Evolutionary conservation across 2,888 invertebrate species (phyloP), one percentile per base, ranked within the genome.

Genomic region (Eristalinus sepulchralis): DNA sequence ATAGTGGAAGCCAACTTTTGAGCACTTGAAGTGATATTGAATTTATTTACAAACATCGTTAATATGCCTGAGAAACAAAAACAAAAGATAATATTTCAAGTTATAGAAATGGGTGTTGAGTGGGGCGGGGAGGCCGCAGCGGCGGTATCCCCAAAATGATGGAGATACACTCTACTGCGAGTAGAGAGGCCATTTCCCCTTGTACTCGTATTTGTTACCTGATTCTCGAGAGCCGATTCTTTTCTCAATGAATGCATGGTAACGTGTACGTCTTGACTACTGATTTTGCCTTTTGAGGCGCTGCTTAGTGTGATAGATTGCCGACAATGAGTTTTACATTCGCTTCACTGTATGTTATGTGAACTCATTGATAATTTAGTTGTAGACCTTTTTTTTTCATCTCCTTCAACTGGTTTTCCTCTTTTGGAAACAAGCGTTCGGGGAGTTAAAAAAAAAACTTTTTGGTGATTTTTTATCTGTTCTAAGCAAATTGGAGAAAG

Each of bases 51-150:
- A 81, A 81, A 75, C 80, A 81, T 68, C 27, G 62, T 81, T 73
- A 68, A 81, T 71, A 81, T 71, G 68, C 80, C 67, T 81, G 80
- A 71, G 80, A 81, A 81, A 75, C 59, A 68, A 81, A 81, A 81
- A 81, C 80, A 81, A 68, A 81, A 75, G 67, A 81, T 68, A 67
- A 72, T 66, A 47, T 57, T 67, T 79, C 66, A 72, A 60, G 72
- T 72, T 71, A 64, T 22, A 63, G 55, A 63, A 63, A 63, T 60
- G 33, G 10, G 47, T 39, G 13, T 22, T 20, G 3, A 33, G 11
- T 27, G 1, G n/a, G 17, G 20, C 0, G 27, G 27, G 3, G 24
- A 10, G 27, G 13, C 6, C 24, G 11, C 20, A 11, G 59, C 10
- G 62, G 47, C 22, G 53, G 47, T 66, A 13, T 47, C 22, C 22